Evolutionary conservation across 2,888 invertebrate species (phyloP).

Genomic region (Cataglyphis altisquamis): DNA sequence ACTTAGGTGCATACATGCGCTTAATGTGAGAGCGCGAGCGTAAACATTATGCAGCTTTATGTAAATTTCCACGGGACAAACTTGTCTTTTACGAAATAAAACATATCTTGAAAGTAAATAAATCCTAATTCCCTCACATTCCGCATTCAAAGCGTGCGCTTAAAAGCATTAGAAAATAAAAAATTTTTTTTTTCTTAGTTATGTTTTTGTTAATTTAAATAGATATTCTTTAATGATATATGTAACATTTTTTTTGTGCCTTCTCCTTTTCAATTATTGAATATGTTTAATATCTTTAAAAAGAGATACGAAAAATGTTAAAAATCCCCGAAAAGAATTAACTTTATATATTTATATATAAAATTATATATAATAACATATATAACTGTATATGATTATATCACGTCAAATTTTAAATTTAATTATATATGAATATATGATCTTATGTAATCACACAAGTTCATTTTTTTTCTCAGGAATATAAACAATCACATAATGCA

Average conservation of each 20-base stretch:
- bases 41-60: constrained; percentile 22
- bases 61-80: constrained; percentile 34
- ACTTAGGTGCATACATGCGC: not conserved
- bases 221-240: not conserved
- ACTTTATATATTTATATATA: too few species aligned
- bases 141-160: not conserved
- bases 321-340: too few species aligned
- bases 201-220: not conserved
- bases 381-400: too few species aligned
- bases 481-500: not conserved
- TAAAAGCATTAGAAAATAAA: not conserved
- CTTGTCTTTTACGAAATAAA: constrained; percentile 29
- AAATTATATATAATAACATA: too few species aligned
- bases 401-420: too few species aligned
- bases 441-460: too few species aligned
- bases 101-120: constrained; percentile 19
- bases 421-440: too few species aligned
- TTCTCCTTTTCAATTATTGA: not conserved
- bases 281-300: not conserved
- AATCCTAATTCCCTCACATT: constrained; percentile 14
- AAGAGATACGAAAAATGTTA: not conserved
- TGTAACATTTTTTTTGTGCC: not conserved
- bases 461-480: not conserved
- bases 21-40: constrained; percentile 23
- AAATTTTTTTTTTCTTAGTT: not conserved